Conservation (phyloP, 2,888 invertebrate genomes). For the Diaprepes abbreviatus region DNA sequence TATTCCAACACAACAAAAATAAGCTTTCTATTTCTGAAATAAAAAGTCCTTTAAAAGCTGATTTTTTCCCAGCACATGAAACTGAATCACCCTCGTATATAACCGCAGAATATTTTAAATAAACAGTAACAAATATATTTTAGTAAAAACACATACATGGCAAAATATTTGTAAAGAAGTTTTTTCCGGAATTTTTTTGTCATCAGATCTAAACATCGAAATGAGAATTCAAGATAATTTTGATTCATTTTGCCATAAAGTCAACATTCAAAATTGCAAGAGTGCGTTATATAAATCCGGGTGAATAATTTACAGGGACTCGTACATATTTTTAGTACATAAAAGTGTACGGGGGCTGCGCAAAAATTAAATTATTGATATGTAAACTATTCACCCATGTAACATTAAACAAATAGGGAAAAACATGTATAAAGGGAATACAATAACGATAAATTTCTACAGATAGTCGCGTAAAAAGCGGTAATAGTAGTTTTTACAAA, state of each 20-base stretch:
- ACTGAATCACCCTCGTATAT: not conserved
- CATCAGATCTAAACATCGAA: conserved; percentile 5
- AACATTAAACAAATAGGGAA: not conserved
- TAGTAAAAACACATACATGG: not conserved
- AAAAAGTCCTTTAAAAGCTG: too few relatives aligned
- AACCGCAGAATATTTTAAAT: not conserved
- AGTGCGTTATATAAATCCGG: too few relatives aligned
- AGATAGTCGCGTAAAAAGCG: conserved; percentile 19
- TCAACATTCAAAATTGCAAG: not conserved
- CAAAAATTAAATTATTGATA: too few relatives aligned
- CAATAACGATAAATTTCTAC: conserved; percentile 7
- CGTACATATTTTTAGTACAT: too few relatives aligned
- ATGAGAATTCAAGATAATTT: not conserved
- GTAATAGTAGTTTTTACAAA: conserved; percentile 20
- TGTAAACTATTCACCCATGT: not conserved
- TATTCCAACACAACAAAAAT: too few relatives aligned
- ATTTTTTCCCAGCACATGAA: too few relatives aligned
- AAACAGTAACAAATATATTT: not conserved
- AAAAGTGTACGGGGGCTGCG: too few relatives aligned
- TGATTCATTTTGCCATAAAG: not conserved
- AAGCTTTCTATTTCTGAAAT: too few relatives aligned
- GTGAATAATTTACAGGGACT: too few relatives aligned
- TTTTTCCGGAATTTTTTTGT: not conserved
- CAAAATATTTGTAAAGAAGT: not conserved
- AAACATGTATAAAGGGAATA: conserved; percentile 6